These are phyloP conservation scores for Cebus imitator DNA, from an alignment of 2,113 vertebrate genomes.

Conservation along the genomic window DNA sequence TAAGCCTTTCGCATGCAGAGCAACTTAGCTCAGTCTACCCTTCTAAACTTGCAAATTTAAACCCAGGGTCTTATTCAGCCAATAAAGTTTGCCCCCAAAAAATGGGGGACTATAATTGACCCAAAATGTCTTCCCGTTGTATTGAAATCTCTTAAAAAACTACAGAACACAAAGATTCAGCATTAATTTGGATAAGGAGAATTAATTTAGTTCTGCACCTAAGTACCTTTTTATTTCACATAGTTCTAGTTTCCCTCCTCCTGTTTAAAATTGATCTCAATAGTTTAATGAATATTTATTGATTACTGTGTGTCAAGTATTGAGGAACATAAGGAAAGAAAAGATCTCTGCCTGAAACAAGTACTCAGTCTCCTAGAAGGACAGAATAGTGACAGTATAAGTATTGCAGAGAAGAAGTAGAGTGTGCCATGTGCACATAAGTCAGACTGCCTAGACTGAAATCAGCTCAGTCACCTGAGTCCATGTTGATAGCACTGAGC, in stretches of 20 bases:
- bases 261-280: conserved; percentile 16
- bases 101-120: neutral
- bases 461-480: neutral
- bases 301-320: neutral
- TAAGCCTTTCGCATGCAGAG: neutral
- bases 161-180: neutral
- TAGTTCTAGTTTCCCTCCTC: neutral
- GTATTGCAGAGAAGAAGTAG: neutral
- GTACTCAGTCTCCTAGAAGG: neutral
- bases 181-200: conserved; percentile 13
- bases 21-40: neutral
- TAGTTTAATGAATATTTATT: conserved; percentile 11
- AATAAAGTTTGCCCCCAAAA: conserved; percentile 8
- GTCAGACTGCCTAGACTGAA: neutral
- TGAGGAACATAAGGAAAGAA: neutral
- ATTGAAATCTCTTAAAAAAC: conserved; percentile 11
- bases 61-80: neutral
- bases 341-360: neutral
- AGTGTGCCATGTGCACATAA: neutral
- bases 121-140: conserved; percentile 3
- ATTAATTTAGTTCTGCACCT: neutral
- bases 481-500: neutral
- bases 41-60: conserved; percentile 47
- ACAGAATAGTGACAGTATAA: neutral
- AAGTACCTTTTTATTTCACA: conserved; percentile 8